Percentiles rank a stretch among this genome's conserved stretches.
phyloP scores from a whole-genome alignment of 2,888 invertebrate species.

The Lucinisca nassula region DNA sequence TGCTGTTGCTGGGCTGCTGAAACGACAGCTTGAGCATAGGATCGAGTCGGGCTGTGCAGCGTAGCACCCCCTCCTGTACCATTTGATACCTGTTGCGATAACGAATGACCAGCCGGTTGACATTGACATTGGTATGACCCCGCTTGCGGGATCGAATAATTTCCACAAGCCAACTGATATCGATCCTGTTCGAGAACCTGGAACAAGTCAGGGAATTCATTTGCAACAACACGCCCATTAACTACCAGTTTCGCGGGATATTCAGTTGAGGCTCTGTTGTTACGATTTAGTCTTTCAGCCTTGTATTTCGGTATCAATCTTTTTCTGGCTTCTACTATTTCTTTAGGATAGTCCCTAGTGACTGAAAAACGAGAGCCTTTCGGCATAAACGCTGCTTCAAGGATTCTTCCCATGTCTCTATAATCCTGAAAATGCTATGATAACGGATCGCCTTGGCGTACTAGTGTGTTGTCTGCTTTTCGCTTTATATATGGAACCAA shows the following conservation, averaged over 20 bases:
- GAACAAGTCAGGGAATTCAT: not conserved
- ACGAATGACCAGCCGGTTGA: not conserved
- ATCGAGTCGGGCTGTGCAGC: not conserved
- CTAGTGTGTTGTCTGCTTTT: too few relatives aligned
- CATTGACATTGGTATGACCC: not conserved
- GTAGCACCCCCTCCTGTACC: not conserved
- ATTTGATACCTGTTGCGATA: not conserved
- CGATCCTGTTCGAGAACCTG: not conserved
- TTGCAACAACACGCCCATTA: not conserved
- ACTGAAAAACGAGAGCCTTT: not conserved
- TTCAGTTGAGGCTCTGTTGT: not conserved
- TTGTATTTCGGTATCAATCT: not conserved
- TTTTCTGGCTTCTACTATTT: not conserved
- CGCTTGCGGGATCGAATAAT: not conserved
- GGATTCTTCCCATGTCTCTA: not conserved
- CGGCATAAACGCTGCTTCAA: not conserved
- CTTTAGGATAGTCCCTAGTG: not conserved
- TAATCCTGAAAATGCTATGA: not conserved
- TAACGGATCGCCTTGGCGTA: not conserved
- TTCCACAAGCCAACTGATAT: not conserved
- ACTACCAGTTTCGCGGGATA: not conserved
- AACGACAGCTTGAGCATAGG: not conserved
- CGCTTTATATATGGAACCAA: too few relatives aligned
- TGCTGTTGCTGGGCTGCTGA: not conserved
- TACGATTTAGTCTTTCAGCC: not conserved